A percentile compares a stretch with the other conserved stretches of the same genome.
phyloP scores from a whole-genome alignment of 2,113 vertebrate species.

The Chionodraco myersi region DNA sequence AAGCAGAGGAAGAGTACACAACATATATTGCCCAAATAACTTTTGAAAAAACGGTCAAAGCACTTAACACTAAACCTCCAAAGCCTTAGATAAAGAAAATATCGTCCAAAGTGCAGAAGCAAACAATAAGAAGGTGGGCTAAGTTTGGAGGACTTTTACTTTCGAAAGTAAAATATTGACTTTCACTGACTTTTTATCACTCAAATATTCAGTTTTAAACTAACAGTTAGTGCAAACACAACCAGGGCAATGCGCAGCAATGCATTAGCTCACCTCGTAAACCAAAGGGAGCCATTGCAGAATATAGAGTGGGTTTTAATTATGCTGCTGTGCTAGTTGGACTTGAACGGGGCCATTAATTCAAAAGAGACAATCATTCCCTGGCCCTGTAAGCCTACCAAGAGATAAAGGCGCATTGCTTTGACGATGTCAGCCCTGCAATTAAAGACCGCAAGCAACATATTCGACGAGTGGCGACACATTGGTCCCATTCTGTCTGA shows the following conservation, averaged over 20 bases:
- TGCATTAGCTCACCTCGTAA: conserved; percentile 56
- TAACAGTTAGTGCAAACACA: conserved; percentile 18
- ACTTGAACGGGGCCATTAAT: conserved; percentile 72
- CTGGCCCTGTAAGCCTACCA: conserved; percentile 58
- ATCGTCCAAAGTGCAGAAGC: not conserved
- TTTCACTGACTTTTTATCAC: not conserved
- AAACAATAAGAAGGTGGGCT: not conserved
- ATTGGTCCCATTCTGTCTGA: conserved; percentile 47
- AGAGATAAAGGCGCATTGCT: conserved; percentile 66
- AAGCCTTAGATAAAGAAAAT: not conserved
- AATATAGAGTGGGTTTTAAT: conserved; percentile 74
- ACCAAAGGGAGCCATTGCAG: conserved; percentile 36
- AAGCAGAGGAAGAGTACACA: not conserved
- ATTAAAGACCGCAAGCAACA: conserved; percentile 59
- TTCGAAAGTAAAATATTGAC: not conserved
- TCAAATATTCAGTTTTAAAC: not conserved
- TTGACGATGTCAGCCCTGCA: conserved; percentile 69
- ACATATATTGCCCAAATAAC: not conserved
- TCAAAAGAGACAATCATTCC: conserved; percentile 69
- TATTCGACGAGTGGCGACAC: conserved; percentile 47
- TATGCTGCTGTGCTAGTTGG: conserved; percentile 73
- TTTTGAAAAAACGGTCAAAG: not conserved
- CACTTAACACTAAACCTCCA: conserved; percentile 17
- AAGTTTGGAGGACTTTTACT: not conserved
- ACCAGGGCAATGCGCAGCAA: conserved; percentile 11